Conservation (phyloP, 2,888 invertebrate species). For the Nomada fabriciana region DNA sequence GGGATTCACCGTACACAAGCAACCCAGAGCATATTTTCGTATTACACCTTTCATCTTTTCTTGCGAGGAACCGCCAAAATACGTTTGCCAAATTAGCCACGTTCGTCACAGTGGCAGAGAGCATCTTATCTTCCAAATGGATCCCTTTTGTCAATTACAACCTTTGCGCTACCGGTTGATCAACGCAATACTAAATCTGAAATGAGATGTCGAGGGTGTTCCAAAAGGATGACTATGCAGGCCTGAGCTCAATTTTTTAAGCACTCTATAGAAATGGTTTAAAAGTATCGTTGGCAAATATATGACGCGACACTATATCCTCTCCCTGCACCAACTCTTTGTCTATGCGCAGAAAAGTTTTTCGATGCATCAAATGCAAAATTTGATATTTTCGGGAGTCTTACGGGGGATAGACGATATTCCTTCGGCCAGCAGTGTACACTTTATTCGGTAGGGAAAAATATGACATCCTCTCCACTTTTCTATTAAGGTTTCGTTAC, state of each 20-base stretch:
- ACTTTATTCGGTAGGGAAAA: constrained; percentile 1
- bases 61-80: not conserved
- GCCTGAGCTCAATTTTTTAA: constrained; percentile 67
- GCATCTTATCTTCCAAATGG: constrained; percentile 19
- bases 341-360: constrained; percentile 21
- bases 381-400: constrained; percentile 17
- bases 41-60: not conserved
- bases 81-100: not conserved
- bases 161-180: constrained; percentile 44
- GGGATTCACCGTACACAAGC: not conserved
- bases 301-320: constrained; percentile 22
- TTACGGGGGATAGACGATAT: constrained; percentile 4
- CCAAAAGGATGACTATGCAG: not conserved
- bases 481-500: constrained; percentile 29
- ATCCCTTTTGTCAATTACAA: constrained; percentile 75
- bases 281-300: constrained; percentile 10
- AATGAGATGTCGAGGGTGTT: not conserved
- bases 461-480: constrained; percentile 37
- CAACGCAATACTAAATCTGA: constrained; percentile 17
- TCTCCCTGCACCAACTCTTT: constrained; percentile 4
- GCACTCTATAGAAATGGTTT: constrained; percentile 33
- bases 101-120: not conserved
- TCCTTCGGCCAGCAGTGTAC: constrained; percentile 11
- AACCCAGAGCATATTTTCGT: not conserved
- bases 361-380: constrained; percentile 33